A percentile compares a stretch with the other conserved stretches of the same genome.
phyloP scores from a whole-genome alignment of 2,888 invertebrate species.

The Orthosia gothica region DNA sequence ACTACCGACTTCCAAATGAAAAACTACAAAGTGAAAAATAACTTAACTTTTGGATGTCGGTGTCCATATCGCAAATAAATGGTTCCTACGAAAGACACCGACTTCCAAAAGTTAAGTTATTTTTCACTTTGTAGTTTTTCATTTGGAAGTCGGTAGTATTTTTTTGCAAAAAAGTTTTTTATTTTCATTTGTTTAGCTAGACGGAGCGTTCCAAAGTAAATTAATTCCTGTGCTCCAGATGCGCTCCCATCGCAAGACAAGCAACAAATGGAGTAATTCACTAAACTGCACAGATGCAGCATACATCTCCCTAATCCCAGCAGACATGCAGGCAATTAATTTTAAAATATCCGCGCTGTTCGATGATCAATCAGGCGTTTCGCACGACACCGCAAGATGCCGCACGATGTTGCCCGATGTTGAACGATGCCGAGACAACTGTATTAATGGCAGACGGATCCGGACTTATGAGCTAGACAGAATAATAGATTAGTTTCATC shows the following conservation, averaged over 20 bases:
- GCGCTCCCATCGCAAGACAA: slow-evolving; percentile 33
- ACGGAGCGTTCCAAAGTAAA: slow-evolving; percentile 15
- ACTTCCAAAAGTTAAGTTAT: too few species aligned
- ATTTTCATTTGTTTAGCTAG: slow-evolving; percentile 18
- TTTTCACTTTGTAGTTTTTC: too few species aligned
- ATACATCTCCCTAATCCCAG: slow-evolving; percentile 35
- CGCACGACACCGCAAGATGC: slow-evolving; percentile 28
- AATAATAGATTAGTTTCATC: slow-evolving; percentile 75
- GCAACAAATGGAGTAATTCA: slow-evolving; percentile 45
- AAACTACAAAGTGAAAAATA: too few species aligned
- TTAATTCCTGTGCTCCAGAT: slow-evolving; percentile 26
- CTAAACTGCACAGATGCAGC: slow-evolving; percentile 32
- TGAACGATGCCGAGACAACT: slow-evolving; percentile 58
- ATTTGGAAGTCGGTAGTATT: too few species aligned
- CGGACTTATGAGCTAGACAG: slow-evolving; percentile 73
- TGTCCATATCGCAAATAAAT: too few species aligned
- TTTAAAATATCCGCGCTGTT: slow-evolving; percentile 58
- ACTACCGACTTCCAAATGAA: too few species aligned
- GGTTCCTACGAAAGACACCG: too few species aligned
- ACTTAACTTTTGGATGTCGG: too few species aligned
- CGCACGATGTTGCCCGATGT: slow-evolving; percentile 25
- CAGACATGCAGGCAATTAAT: slow-evolving; percentile 58
- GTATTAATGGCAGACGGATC: slow-evolving; percentile 72
- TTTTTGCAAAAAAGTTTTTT: too few species aligned
- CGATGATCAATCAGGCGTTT: slow-evolving; percentile 60